A percentile compares a stretch with the other conserved stretches of the same genome.
Conservation (phyloP, 2,113 vertebrate genomes). For the Trichechus manatus region DNA sequence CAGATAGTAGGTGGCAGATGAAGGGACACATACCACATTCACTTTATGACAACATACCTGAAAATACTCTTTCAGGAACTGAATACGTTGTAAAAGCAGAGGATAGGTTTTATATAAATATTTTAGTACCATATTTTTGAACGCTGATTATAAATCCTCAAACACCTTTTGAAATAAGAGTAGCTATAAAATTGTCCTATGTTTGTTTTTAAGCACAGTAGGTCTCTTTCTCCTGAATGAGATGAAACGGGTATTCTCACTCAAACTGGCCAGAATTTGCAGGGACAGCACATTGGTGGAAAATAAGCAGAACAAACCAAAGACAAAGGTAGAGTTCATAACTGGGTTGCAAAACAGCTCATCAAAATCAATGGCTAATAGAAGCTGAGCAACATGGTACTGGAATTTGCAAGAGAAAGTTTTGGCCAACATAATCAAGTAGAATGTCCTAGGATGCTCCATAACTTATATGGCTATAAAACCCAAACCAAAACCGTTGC, state of each 20-base stretch:
- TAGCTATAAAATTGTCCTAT: not conserved
- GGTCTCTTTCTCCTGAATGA: not conserved
- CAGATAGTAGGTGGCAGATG: not conserved
- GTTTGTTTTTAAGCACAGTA: not conserved
- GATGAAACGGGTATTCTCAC: not conserved
- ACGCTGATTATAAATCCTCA: not conserved
- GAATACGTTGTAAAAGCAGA: not conserved
- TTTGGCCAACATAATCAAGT: not conserved
- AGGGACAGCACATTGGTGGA: not conserved
- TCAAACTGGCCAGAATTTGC: not conserved
- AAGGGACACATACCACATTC: rapidly evolving
- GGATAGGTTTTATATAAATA: not conserved
- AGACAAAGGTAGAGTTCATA: not conserved
- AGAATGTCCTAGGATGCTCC: not conserved
- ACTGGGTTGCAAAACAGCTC: not conserved
- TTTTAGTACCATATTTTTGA: not conserved
- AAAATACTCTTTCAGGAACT: not conserved
- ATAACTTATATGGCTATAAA: not conserved
- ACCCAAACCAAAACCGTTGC: too few relatives aligned
- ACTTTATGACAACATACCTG: not conserved
- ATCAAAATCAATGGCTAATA: not conserved
- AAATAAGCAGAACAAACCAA: not conserved
- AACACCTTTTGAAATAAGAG: not conserved
- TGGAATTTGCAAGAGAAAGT: not conserved
- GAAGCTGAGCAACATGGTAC: not conserved